These are phyloP conservation scores for rabbit (Oryctolagus cuniculus) DNA, from an alignment of 2,113 vertebrate genomes.

Conservation along the genomic window DNA sequence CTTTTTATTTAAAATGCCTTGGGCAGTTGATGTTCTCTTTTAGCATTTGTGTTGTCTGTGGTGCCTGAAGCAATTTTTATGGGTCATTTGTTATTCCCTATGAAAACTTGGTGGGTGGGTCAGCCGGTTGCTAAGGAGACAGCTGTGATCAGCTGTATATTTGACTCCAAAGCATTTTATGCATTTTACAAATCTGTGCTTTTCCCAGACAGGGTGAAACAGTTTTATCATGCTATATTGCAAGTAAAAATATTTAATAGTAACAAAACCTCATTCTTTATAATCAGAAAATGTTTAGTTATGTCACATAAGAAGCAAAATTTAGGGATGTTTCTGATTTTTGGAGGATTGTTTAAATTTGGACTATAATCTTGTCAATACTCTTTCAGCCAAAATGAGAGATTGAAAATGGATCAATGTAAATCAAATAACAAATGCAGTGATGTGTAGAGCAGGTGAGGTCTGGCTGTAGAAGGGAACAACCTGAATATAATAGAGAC, in stretches of 20 bases:
- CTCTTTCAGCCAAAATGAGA: background rate
- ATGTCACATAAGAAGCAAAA: background rate
- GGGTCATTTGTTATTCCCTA: background rate
- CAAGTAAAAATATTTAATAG: constrained; percentile 19
- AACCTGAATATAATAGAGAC: background rate
- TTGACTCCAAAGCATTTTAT: background rate
- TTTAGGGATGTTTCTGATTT: background rate
- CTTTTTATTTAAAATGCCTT: constrained; percentile 1
- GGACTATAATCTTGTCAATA: background rate
- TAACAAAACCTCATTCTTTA: background rate
- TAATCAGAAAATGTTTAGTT: background rate
- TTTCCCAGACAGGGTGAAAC: background rate
- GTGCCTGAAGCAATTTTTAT: constrained; percentile 6
- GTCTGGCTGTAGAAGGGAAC: background rate
- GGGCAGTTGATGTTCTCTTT: background rate
- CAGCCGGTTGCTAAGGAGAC: constrained; percentile 2
- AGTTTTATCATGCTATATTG: background rate
- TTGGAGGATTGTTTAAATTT: background rate
- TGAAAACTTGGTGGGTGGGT: background rate
- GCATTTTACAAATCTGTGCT: background rate
- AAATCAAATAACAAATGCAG: background rate
- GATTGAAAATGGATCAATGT: background rate
- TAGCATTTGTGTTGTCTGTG: background rate
- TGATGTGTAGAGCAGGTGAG: background rate
- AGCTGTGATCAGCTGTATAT: background rate